phyloP scores from a whole-genome alignment of 92 coral and sea anemone genomes.

The Palythoa caribaeorum region DNA sequence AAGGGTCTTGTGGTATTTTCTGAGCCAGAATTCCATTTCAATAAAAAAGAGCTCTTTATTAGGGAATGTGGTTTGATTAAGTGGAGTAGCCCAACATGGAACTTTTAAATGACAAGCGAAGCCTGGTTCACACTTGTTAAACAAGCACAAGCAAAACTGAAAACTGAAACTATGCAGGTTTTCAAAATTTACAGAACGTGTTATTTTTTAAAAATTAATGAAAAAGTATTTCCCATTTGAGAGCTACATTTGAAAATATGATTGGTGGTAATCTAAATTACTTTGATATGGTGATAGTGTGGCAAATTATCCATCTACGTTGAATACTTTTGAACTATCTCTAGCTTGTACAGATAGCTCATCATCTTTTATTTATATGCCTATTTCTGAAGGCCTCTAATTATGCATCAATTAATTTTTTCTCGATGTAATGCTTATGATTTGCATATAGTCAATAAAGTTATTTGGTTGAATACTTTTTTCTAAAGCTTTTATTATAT shows the following conservation, averaged over 20 bases:
- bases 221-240: too few species aligned
- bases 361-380: neutral
- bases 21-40: neutral
- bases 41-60: slow-evolving; percentile 1
- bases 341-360: too few species aligned
- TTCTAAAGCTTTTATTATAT: neutral
- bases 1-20: neutral
- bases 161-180: too few species aligned
- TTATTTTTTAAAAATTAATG: neutral
- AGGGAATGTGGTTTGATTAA: neutral
- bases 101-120: too few species aligned
- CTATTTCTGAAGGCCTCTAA: neutral
- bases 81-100: too few species aligned
- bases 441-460: neutral
- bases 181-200: neutral
- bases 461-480: slow-evolving; percentile 1
- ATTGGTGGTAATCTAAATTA: too few species aligned
- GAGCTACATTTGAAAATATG: too few species aligned
- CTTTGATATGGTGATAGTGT: neutral
- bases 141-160: too few species aligned
- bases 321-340: neutral
- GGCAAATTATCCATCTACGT: neutral
- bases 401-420: neutral
- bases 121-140: too few species aligned
- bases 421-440: neutral